Evolutionary conservation across 2,888 invertebrate species (phyloP).

Genomic region (Meta bourneti): DNA sequence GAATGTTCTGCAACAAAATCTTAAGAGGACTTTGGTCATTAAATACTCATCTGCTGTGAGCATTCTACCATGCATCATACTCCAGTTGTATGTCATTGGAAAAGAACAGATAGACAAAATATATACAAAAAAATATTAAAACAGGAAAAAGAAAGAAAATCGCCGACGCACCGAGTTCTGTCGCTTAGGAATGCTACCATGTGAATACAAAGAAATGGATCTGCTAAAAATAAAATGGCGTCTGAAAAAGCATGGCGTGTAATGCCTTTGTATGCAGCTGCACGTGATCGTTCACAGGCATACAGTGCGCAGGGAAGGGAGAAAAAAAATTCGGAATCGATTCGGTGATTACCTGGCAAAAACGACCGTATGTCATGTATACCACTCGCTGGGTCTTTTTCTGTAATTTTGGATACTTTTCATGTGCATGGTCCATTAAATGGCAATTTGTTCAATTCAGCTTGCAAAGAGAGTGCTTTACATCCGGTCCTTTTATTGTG

Average conservation of each 20-base stretch:
- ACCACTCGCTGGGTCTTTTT: constrained; percentile 27
- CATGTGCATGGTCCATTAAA: constrained; percentile 62
- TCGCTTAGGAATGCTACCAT: neutral
- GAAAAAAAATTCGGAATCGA: constrained; percentile 25
- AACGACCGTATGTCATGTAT: constrained; percentile 45
- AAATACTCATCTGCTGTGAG: constrained; percentile 57
- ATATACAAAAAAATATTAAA: neutral
- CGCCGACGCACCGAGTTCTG: neutral
- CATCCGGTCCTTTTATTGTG: constrained; percentile 59
- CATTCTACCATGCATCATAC: constrained; percentile 35
- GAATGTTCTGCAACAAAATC: constrained; percentile 26
- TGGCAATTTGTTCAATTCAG: constrained; percentile 68
- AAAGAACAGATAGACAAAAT: neutral
- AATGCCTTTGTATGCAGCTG: constrained; percentile 17
- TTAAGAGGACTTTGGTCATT: constrained; percentile 49
- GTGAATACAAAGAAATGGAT: constrained; percentile 3
- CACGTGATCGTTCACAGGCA: constrained; percentile 8
- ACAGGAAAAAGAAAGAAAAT: neutral
- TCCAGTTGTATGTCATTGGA: neutral
- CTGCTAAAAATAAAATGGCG: neutral
- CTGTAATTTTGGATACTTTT: constrained; percentile 50
- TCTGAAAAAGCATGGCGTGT: constrained; percentile 33
- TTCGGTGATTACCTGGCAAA: constrained; percentile 44
- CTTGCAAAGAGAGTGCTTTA: constrained; percentile 13
- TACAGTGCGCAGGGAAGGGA: constrained; percentile 12